Conservation (phyloP, 1,140 invertebrate genomes). For the Drosophila sp. region DNA sequence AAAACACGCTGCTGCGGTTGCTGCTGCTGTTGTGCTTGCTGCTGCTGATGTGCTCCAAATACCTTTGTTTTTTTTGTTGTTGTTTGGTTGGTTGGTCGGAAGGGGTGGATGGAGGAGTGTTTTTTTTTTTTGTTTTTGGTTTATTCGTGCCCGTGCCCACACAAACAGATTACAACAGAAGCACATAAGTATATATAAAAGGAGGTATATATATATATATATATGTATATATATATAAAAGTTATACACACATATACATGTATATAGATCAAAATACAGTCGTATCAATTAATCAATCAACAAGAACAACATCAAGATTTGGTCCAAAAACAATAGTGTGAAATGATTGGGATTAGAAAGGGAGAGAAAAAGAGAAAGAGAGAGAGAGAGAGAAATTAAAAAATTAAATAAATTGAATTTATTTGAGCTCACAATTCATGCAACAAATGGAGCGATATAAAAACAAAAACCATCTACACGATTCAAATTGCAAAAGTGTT, state of each 20-base stretch:
- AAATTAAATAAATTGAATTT: slow-evolving; percentile 25
- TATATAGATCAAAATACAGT: slow-evolving; percentile 18
- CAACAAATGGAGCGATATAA: slow-evolving; percentile 4
- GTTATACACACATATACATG: not conserved
- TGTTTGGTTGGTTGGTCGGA: slow-evolving; percentile 13
- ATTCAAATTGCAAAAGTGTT: not conserved
- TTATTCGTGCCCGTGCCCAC: not conserved
- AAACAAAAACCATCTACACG: slow-evolving; percentile 26
- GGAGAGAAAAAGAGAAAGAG: slow-evolving; percentile 49
- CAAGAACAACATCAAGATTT: slow-evolving; percentile 24
- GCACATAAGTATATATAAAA: not conserved
- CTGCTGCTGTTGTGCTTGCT: not conserved
- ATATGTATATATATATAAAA: no score
- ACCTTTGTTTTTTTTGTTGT: slow-evolving; percentile 2
- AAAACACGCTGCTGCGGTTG: slow-evolving; percentile 45
- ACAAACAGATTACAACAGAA: slow-evolving; percentile 6
- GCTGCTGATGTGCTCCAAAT: slow-evolving; percentile 18
- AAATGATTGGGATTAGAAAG: slow-evolving; percentile 16
- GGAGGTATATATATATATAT: slow-evolving; percentile 5
- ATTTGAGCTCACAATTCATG: not conserved
- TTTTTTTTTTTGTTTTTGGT: slow-evolving; percentile 9
- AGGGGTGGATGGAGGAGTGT: slow-evolving; percentile 29
- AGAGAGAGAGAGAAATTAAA: slow-evolving; percentile 51
- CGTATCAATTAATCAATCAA: slow-evolving; percentile 26
- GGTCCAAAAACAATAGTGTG: slow-evolving; percentile 7